A percentile compares a stretch with the other conserved stretches of the same genome.
Evolutionary conservation across 2,797 vertebrate species (phyloP).

Genomic region (Rhinoraja longicauda): DNA sequence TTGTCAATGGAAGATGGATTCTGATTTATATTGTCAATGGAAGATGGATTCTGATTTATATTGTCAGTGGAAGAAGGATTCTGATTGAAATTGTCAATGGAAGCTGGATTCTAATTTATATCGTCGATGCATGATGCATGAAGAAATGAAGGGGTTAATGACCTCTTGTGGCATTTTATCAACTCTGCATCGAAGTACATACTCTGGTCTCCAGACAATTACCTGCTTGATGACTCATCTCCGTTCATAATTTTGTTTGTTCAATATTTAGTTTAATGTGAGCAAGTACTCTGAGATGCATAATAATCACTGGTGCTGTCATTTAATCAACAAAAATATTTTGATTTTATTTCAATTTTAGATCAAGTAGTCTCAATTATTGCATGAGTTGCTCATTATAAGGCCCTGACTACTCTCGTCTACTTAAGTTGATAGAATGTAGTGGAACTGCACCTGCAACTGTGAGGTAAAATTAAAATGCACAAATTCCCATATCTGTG

Average conservation of each 20-base stretch:
- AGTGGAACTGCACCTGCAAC: neutral
- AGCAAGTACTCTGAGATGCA: neutral
- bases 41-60: neutral
- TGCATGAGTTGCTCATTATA: neutral
- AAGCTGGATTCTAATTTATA: no score
- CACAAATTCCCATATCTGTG: neutral
- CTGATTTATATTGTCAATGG: neutral
- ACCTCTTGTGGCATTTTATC: neutral
- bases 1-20: neutral
- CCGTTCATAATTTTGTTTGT: slow-evolving; percentile 1
- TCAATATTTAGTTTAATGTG: slow-evolving; percentile 15
- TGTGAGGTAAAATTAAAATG: neutral
- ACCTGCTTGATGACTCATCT: slow-evolving; percentile 21
- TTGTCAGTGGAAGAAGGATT: neutral
- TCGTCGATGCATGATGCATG: neutral
- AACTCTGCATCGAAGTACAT: neutral
- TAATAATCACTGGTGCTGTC: neutral
- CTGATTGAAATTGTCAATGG: no score
- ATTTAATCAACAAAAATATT: slow-evolving; percentile 36
- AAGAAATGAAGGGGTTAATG: neutral
- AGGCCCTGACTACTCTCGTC: neutral
- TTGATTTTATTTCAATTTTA: slow-evolving; percentile 31
- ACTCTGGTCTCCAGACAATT: neutral
- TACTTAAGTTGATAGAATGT: neutral
- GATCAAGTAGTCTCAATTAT: neutral